phyloP scores from a whole-genome alignment of 2,113 vertebrate species.

The Plecturocebus donacophilus region DNA sequence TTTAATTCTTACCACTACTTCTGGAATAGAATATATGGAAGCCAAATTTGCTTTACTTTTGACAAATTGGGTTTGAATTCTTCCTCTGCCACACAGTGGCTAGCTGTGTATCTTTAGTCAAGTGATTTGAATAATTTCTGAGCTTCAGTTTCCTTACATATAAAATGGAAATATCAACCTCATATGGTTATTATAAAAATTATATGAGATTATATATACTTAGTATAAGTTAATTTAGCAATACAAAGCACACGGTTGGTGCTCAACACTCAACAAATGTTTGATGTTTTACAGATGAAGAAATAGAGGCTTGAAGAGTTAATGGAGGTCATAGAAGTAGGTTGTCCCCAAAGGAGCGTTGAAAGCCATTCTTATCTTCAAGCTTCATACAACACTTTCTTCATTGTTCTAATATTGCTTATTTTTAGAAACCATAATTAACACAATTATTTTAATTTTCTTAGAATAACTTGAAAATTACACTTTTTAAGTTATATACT shows the following conservation, averaged over 20 bases:
- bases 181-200: not conserved
- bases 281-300: slow-evolving; percentile 21
- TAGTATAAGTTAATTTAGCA: not conserved
- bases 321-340: not conserved
- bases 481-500: not conserved
- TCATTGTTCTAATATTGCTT: not conserved
- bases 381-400: not conserved
- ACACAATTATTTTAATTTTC: not conserved
- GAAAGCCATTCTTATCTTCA: not conserved
- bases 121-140: not conserved
- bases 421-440: slow-evolving; percentile 18
- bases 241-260: not conserved
- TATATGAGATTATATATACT: not conserved
- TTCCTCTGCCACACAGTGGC: not conserved
- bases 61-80: not conserved
- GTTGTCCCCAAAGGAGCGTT: not conserved
- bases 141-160: not conserved
- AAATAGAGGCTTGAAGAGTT: not conserved
- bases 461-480: not conserved
- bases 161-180: not conserved
- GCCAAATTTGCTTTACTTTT: not conserved
- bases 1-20: slow-evolving; percentile 14
- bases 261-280: not conserved
- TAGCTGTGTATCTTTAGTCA: not conserved
- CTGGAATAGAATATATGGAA: not conserved